phyloP scores from a whole-genome alignment of 2,888 invertebrate genomes.

The Boloria selene region DNA sequence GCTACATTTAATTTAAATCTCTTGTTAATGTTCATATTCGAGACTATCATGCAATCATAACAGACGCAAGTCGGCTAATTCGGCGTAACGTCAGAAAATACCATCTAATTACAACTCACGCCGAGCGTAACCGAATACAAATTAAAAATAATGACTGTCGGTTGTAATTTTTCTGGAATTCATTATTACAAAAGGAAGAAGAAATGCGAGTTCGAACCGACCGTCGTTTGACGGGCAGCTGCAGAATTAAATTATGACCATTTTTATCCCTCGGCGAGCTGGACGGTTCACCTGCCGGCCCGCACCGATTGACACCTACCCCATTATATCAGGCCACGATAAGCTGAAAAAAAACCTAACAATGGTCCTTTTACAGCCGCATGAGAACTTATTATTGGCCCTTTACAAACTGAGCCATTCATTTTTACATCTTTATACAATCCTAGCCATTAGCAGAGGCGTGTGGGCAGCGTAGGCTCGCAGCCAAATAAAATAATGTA shows the following conservation, averaged over 20 bases:
- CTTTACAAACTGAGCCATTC: slow-evolving; percentile 72
- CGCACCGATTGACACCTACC: slow-evolving; percentile 79
- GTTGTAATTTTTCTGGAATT: slow-evolving; percentile 69
- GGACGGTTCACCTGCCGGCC: slow-evolving; percentile 69
- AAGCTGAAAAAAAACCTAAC: slow-evolving; percentile 69
- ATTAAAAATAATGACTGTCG: slow-evolving; percentile 69
- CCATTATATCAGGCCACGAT: slow-evolving; percentile 70
- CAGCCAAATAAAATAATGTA: slow-evolving; percentile 76
- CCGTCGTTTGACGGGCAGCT: slow-evolving; percentile 77
- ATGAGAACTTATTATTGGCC: slow-evolving; percentile 80
- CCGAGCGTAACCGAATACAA: slow-evolving; percentile 54
- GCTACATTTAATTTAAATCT: slow-evolving; percentile 32
- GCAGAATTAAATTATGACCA: slow-evolving; percentile 79
- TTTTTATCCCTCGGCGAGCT: slow-evolving; percentile 68
- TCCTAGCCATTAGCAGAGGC: slow-evolving; percentile 77
- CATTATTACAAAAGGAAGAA: slow-evolving; percentile 67
- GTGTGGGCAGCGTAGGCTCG: slow-evolving; percentile 79
- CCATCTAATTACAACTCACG: slow-evolving; percentile 54
- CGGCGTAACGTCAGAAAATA: slow-evolving; percentile 47
- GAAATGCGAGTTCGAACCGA: slow-evolving; percentile 63
- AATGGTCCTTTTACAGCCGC: slow-evolving; percentile 74
- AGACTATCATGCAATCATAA: slow-evolving; percentile 37
- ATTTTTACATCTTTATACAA: slow-evolving; percentile 80
- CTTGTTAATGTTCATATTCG: slow-evolving; percentile 29
- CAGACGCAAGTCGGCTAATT: slow-evolving; percentile 43